phyloP scores from a whole-genome alignment of 2,888 invertebrate species.

The Polydrusus cervinus region DNA sequence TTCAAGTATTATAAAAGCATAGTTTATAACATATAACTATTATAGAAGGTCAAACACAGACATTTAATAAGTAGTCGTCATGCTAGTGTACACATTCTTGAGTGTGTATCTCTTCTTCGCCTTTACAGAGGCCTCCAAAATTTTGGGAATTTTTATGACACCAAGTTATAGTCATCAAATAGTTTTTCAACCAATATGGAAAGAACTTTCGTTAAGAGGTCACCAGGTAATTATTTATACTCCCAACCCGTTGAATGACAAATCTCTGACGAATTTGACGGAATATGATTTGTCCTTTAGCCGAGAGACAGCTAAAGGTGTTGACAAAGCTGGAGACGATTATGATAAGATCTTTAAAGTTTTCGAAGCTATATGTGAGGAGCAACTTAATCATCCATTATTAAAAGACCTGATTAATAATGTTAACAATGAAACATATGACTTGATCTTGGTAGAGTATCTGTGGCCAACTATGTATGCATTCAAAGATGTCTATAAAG shows the following conservation, averaged over 20 bases:
- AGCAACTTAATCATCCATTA: constrained; percentile 58
- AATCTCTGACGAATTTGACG: constrained; percentile 66
- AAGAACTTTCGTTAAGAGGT: constrained; percentile 71
- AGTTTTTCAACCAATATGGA: constrained; percentile 70
- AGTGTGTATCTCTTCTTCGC: constrained; percentile 28
- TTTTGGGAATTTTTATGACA: constrained; percentile 70
- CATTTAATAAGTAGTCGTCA: constrained; percentile 8
- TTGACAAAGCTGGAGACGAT: constrained; percentile 47
- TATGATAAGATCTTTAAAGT: constrained; percentile 46
- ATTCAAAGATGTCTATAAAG: constrained; percentile 65
- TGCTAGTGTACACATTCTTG: background rate
- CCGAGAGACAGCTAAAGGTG: constrained; percentile 28
- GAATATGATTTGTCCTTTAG: constrained; percentile 64
- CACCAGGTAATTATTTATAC: constrained; percentile 73
- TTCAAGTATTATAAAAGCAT: too few relatives aligned
- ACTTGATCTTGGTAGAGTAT: constrained; percentile 65
- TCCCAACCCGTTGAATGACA: constrained; percentile 67
- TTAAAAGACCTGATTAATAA: constrained; percentile 62
- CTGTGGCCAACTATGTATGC: constrained; percentile 61
- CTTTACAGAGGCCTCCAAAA: constrained; percentile 63
- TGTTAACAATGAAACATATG: constrained; percentile 61
- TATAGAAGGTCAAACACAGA: background rate
- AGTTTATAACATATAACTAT: background rate
- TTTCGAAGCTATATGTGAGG: constrained; percentile 48
- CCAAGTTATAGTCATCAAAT: constrained; percentile 73